Percentiles rank a stretch among this genome's conserved stretches.
phyloP scores from a whole-genome alignment of 1,140 invertebrate genomes.

The Spodoptera frugiperda region DNA sequence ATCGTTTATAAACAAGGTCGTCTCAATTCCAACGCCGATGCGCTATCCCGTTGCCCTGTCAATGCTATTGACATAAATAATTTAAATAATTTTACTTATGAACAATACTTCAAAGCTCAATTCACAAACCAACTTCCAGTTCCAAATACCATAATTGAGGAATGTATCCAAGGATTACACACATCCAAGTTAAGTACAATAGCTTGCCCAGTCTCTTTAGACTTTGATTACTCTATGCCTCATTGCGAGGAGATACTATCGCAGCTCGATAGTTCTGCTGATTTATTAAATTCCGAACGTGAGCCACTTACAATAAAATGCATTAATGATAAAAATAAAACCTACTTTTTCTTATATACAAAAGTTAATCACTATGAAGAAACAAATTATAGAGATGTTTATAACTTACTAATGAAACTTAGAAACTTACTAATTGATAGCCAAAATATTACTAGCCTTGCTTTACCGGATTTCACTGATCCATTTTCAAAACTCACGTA shows the following conservation, averaged over 20 bases:
- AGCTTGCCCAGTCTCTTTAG: constrained; percentile 55
- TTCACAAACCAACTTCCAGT: constrained; percentile 46
- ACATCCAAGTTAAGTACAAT: constrained; percentile 50
- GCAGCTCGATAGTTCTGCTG: constrained; percentile 45
- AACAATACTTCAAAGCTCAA: constrained; percentile 54
- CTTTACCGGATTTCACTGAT: constrained; percentile 45
- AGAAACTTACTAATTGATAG: constrained; percentile 28
- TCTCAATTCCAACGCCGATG: constrained; percentile 75
- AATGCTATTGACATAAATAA: constrained; percentile 38
- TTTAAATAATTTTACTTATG: constrained; percentile 53
- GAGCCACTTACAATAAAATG: constrained; percentile 49
- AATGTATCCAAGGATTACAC: constrained; percentile 48
- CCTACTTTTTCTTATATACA: constrained; percentile 57
- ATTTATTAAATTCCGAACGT: constrained; percentile 52
- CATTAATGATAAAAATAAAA: constrained; percentile 50
- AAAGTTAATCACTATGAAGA: constrained; percentile 62
- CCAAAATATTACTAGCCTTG: constrained; percentile 25
- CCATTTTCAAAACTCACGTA: constrained; percentile 41
- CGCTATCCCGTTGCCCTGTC: constrained; percentile 64
- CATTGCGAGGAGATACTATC: constrained; percentile 57
- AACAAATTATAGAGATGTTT: constrained; percentile 49
- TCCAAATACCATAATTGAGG: constrained; percentile 51
- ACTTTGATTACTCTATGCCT: constrained; percentile 59
- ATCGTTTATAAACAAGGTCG: constrained; percentile 78
- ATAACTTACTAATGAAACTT: constrained; percentile 54